Percentiles rank a stretch among this genome's conserved stretches.
Evolutionary conservation across 2,797 vertebrate species (phyloP).

Genomic region (Ctenopoma kingsleyae): DNA sequence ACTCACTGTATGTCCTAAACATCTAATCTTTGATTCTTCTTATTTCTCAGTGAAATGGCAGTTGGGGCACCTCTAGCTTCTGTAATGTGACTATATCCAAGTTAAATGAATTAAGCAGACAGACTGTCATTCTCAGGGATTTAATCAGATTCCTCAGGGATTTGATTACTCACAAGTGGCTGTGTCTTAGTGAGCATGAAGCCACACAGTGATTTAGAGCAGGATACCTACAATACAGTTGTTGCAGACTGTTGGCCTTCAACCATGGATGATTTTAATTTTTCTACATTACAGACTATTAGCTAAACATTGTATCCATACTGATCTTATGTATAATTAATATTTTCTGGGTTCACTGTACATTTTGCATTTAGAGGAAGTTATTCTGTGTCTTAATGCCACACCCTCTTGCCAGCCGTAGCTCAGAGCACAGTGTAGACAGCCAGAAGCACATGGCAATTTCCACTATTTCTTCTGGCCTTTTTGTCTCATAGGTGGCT

Average conservation of each 20-base stretch:
- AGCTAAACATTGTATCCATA: background rate
- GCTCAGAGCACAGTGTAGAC: slow-evolving; percentile 31
- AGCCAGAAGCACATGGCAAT: slow-evolving; percentile 34
- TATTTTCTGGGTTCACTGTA: background rate
- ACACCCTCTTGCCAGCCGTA: background rate
- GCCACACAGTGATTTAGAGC: slow-evolving; percentile 4
- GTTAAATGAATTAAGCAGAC: background rate
- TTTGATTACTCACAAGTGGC: slow-evolving; percentile 3
- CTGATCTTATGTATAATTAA: background rate
- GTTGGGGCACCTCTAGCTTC: background rate
- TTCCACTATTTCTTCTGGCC: slow-evolving; percentile 41
- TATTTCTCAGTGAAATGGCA: background rate
- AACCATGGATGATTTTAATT: slow-evolving; percentile 14
- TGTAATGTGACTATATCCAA: slow-evolving; percentile 1
- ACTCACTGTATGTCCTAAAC: background rate
- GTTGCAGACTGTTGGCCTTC: slow-evolving; percentile 26
- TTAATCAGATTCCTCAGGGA: background rate
- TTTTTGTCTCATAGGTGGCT: slow-evolving; percentile 51
- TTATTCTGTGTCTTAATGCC: background rate
- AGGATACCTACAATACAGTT: slow-evolving; percentile 27
- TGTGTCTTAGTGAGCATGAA: background rate
- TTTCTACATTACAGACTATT: background rate
- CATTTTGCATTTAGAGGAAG: slow-evolving; percentile 1
- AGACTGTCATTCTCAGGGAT: background rate
- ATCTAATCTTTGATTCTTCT: background rate